Base-by-base conservation (phyloP, 1,140 invertebrate genomes). In the Acromyrmex heyeri region DNA sequence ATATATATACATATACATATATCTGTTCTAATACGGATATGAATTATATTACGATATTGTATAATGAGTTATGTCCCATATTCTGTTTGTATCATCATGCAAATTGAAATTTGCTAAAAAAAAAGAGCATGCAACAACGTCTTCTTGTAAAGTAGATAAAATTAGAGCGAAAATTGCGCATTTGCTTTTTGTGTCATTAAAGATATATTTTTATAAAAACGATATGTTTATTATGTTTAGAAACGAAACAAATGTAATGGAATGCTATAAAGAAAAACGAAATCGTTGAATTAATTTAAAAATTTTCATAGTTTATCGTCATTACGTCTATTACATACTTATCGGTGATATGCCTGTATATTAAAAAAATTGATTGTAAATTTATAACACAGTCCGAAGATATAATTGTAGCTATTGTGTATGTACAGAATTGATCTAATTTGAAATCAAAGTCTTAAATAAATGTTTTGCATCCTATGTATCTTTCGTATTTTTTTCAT, bases 171-270 rank as follows among this genome's bases (percentile, higher is more conserved):
- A 83, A 78, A 69, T 65, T 48, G 34, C 67, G 53, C 48, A 64
- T 91, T 91, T 88, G 30, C 86, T 87, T 76, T 89, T 83, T 73
- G 65, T 69, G 61, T 44, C 8, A 90, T 92, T 91, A 91, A 86
- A 92, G 72, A 90, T 92, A 92, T 92, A 92, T 92, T 92, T 92
- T 92, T 91, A 90, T 92, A 92, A 87, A 73, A 53, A 83, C 67
- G 83, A 85, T 81, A 62, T 57, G 81, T 88, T 91, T 88, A 91
- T 91, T 91, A 64, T 55, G 69, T 92, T 90, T 86, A 76, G 21
- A 69, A 82, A 88, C 83, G 38, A 85, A 86, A 79, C 69, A 61
- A 30, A 78, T 73, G 59, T 91, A 90, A 82, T 61, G 81, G 34
- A 83, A 38, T 73, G 48, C 55, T 77, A 70, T 55, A 38, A 67